phyloP scores from a whole-genome alignment of 1,140 invertebrate species.

The Drosophila guanche region DNA sequence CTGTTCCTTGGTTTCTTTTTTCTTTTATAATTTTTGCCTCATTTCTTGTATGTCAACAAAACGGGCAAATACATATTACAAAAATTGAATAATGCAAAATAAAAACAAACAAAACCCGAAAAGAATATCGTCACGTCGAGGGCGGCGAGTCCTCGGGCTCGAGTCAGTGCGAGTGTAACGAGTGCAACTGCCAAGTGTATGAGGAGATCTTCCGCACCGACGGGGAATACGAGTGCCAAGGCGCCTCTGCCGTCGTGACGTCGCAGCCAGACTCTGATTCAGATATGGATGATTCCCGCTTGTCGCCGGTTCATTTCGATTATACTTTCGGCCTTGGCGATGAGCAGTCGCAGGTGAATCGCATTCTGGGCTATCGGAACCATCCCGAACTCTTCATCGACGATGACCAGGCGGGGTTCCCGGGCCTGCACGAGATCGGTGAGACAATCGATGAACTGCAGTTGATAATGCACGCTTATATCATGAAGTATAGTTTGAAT shows the following conservation, averaged over 20 bases:
- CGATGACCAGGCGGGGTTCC: constrained; percentile 76
- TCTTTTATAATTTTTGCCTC: constrained; percentile 48
- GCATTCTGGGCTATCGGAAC: constrained; percentile 71
- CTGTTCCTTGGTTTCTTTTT: constrained; percentile 30
- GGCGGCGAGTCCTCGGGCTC: constrained; percentile 67
- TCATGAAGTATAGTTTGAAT: constrained; percentile 83
- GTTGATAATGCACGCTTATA: constrained; percentile 81
- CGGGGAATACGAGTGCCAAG: constrained; percentile 69
- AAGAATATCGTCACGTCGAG: constrained; percentile 81
- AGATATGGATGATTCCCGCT: constrained; percentile 4
- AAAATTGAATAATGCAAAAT: constrained; percentile 16
- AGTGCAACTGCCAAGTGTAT: constrained; percentile 61
- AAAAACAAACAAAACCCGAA: constrained; percentile 24
- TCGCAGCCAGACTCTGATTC: background rate
- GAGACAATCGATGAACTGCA: constrained; percentile 83
- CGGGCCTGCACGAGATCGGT: constrained; percentile 81
- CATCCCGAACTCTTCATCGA: constrained; percentile 79
- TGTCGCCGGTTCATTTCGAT: constrained; percentile 39
- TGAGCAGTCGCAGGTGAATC: constrained; percentile 66
- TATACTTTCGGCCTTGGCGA: constrained; percentile 66
- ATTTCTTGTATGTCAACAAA: constrained; percentile 35
- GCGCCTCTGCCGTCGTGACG: constrained; percentile 16
- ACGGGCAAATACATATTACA: constrained; percentile 11
- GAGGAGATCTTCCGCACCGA: constrained; percentile 71
- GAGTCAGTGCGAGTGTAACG: constrained; percentile 56